These are phyloP conservation scores for Chrysogorgia sp. DNA, from an alignment of 92 coral and sea anemone genomes.

Conservation along the genomic window DNA sequence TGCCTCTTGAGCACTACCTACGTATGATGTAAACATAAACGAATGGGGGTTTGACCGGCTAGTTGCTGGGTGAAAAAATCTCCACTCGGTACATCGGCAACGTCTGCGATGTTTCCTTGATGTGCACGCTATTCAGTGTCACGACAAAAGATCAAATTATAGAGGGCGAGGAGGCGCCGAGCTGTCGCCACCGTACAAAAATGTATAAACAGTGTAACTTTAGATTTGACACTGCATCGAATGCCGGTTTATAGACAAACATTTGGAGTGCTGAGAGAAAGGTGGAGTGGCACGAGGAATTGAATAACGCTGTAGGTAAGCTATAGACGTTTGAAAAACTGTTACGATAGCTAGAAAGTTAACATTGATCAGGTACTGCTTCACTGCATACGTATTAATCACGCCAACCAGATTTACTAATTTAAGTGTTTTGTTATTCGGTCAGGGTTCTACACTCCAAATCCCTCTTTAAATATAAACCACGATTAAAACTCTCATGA, in stretches of 20 bases:
- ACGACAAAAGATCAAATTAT: constrained; percentile 50
- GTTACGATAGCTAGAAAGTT: constrained; percentile 28
- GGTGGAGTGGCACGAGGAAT: constrained; percentile 52
- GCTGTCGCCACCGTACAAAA: constrained; percentile 51
- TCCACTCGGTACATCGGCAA: constrained; percentile 15
- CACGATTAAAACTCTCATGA: constrained; percentile 21
- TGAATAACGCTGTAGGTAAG: constrained; percentile 53
- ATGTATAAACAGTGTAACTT: constrained; percentile 48
- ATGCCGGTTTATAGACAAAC: constrained; percentile 42
- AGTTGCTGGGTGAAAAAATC: not conserved
- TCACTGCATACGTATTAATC: constrained; percentile 34
- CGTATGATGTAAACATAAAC: not conserved
- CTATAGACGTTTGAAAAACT: constrained; percentile 32
- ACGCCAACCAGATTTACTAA: constrained; percentile 25
- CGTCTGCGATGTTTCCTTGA: not conserved
- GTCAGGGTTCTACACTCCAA: constrained; percentile 22
- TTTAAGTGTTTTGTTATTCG: constrained; percentile 40
- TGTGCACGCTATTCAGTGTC: constrained; percentile 38
- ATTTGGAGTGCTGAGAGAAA: constrained; percentile 53
- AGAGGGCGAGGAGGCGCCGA: constrained; percentile 53
- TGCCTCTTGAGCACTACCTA: constrained; percentile 4
- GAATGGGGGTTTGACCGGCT: not conserved
- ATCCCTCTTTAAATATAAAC: constrained; percentile 37
- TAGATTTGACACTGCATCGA: constrained; percentile 35
- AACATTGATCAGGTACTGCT: constrained; percentile 34